A percentile compares a stretch with the other conserved stretches of the same genome.
Evolutionary conservation across 1,140 invertebrate genomes (phyloP).

Genomic region (Anoplolepis gracilipes): DNA sequence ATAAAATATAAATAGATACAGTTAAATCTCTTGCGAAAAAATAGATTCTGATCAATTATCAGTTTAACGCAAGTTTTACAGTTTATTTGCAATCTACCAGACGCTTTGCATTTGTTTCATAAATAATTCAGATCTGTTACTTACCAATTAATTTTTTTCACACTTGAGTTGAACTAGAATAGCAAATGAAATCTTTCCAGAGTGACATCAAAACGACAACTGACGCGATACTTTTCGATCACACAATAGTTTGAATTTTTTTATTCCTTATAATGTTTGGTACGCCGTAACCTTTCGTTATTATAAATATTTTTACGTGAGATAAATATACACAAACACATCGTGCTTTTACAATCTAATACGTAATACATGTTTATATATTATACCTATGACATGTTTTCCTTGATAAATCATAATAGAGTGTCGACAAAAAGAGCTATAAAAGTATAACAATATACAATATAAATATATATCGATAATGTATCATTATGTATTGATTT

Average conservation of each 20-base stretch:
- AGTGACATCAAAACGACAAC: background rate
- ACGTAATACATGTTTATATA: too few species aligned
- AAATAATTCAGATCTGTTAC: background rate
- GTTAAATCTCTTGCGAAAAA: too few species aligned
- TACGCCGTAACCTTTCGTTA: background rate
- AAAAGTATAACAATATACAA: background rate
- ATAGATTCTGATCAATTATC: background rate
- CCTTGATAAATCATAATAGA: background rate
- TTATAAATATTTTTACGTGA: background rate
- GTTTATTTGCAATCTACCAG: background rate
- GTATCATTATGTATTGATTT: conserved; percentile 28
- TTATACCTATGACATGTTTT: background rate
- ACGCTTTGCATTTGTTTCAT: background rate
- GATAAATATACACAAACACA: background rate
- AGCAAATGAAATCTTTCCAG: background rate
- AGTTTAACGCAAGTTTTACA: background rate
- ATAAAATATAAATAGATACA: too few species aligned
- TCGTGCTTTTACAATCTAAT: too few species aligned
- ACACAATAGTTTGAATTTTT: background rate
- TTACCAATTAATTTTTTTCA: background rate
- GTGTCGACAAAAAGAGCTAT: background rate
- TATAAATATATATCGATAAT: conserved; percentile 26
- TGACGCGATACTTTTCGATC: background rate
- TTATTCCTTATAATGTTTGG: background rate
- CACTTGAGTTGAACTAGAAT: background rate